Evolutionary conservation across 1,140 invertebrate genomes (phyloP).

Genomic region (Drosophila lacteicornis): DNA sequence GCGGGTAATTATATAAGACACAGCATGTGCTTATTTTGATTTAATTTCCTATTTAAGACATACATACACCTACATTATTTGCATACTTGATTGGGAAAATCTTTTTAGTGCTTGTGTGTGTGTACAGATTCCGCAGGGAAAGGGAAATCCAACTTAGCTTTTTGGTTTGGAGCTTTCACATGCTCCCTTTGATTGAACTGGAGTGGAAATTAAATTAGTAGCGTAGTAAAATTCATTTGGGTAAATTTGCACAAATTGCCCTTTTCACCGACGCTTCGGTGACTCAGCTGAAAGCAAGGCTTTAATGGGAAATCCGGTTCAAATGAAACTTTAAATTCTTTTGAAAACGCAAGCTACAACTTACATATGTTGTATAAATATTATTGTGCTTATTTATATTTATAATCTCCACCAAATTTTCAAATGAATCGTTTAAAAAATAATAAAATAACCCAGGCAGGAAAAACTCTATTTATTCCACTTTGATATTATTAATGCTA

Average conservation of each 20-base stretch:
- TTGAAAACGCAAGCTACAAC: not conserved
- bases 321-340: slow-evolving; percentile 3
- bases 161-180: slow-evolving; percentile 28
- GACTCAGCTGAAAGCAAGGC: slow-evolving; percentile 4
- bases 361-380: too few species aligned
- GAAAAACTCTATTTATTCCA: too few species aligned
- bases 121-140: not conserved
- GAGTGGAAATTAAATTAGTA: slow-evolving; percentile 72
- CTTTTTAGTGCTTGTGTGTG: slow-evolving; percentile 11
- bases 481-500: too few species aligned
- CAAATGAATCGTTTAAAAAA: too few species aligned
- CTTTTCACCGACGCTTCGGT: slow-evolving; percentile 32
- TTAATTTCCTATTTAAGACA: slow-evolving; percentile 75
- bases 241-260: slow-evolving; percentile 60
- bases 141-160: slow-evolving; percentile 24
- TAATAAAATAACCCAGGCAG: too few species aligned
- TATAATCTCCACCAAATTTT: too few species aligned
- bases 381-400: too few species aligned
- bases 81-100: slow-evolving; percentile 80
- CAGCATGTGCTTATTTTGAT: slow-evolving; percentile 75
- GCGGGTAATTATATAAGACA: slow-evolving; percentile 68
- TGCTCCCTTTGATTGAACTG: slow-evolving; percentile 37
- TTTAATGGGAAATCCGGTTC: slow-evolving; percentile 1
- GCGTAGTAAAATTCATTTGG: slow-evolving; percentile 62
- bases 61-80: slow-evolving; percentile 60